Conservation (phyloP, 2,888 invertebrate genomes). For the Pyrochroa serraticornis region DNA sequence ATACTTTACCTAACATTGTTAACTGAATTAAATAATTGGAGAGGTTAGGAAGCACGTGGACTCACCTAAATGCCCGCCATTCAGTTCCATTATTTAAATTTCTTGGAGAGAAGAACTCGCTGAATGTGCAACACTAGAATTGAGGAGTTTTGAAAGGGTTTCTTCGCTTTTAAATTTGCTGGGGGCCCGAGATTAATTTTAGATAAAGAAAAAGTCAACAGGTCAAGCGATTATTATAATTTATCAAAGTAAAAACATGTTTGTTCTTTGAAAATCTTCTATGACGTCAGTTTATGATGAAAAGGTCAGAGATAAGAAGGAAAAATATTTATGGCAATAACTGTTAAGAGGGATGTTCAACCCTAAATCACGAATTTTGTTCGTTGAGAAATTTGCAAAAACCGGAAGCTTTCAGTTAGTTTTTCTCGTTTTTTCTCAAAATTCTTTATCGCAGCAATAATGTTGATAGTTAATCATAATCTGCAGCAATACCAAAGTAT, state of each 20-base stretch:
- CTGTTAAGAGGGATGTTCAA: too few relatives aligned
- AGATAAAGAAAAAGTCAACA: slow-evolving; percentile 7
- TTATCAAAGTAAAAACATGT: slow-evolving; percentile 21
- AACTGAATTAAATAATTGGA: slow-evolving; percentile 1
- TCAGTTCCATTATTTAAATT: slow-evolving; percentile 34
- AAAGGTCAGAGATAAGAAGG: not conserved
- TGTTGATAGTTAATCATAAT: too few relatives aligned
- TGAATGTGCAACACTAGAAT: not conserved
- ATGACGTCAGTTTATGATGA: slow-evolving; percentile 5
- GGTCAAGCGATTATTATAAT: not conserved
- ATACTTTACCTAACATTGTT: slow-evolving; percentile 38
- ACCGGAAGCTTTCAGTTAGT: too few relatives aligned
- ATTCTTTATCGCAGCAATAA: too few relatives aligned
- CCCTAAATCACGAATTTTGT: too few relatives aligned
- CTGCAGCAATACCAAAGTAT: too few relatives aligned
- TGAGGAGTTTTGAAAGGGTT: not conserved
- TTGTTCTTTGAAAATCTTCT: slow-evolving; percentile 7
- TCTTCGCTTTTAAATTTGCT: slow-evolving; percentile 14
- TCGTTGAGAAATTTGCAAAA: too few relatives aligned
- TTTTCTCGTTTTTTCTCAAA: too few relatives aligned
- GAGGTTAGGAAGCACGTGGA: slow-evolving; percentile 1
- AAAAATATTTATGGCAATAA: not conserved
- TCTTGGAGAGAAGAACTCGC: not conserved
- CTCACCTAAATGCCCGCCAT: slow-evolving; percentile 43
- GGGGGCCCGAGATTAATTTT: slow-evolving; percentile 15